A percentile compares a stretch with the other conserved stretches of the same genome.
These are phyloP conservation scores for Chrysogorgia sp. DNA, from an alignment of 92 coral and sea anemone species.

Conservation along the genomic window DNA sequence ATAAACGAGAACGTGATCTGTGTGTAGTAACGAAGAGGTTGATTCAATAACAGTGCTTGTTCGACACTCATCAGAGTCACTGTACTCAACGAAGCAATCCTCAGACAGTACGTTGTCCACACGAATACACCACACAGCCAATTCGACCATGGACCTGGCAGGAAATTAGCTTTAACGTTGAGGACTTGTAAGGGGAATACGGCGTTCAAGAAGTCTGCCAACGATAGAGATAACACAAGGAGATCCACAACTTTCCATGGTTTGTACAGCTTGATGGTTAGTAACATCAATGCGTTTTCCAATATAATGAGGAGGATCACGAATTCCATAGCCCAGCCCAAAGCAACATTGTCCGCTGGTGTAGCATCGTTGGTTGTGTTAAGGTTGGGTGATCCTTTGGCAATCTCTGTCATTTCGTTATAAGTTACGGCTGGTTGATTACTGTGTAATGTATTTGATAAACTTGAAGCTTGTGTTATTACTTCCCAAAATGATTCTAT, in stretches of 20 bases:
- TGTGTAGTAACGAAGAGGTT: conserved; percentile 79
- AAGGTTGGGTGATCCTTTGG: background rate
- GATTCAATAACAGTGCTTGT: conserved; percentile 70
- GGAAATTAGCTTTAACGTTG: conserved; percentile 71
- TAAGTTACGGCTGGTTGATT: background rate
- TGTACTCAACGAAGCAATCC: conserved; percentile 90
- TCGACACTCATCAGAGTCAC: conserved; percentile 87
- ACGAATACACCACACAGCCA: conserved; percentile 73
- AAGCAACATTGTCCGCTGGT: conserved; percentile 26
- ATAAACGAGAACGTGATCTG: conserved; percentile 69
- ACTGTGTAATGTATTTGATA: background rate
- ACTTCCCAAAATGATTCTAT: conserved; percentile 2
- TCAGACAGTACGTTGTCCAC: conserved; percentile 77
- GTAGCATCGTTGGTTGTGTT: background rate
- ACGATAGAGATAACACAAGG: conserved; percentile 76
- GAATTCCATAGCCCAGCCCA: conserved; percentile 74
- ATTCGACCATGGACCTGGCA: conserved; percentile 76
- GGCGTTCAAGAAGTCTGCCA: conserved; percentile 81
- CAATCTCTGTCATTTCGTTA: background rate
- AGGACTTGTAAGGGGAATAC: conserved; percentile 74
- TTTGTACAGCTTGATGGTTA: conserved; percentile 73
- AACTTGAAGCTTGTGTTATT: background rate
- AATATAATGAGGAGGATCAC: conserved; percentile 59
- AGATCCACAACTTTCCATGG: conserved; percentile 83
- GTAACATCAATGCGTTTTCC: conserved; percentile 74